Evolutionary conservation across 2,888 invertebrate species (phyloP), one percentile per base, ranked within the genome.

Genomic region (Desoria tigrina): DNA sequence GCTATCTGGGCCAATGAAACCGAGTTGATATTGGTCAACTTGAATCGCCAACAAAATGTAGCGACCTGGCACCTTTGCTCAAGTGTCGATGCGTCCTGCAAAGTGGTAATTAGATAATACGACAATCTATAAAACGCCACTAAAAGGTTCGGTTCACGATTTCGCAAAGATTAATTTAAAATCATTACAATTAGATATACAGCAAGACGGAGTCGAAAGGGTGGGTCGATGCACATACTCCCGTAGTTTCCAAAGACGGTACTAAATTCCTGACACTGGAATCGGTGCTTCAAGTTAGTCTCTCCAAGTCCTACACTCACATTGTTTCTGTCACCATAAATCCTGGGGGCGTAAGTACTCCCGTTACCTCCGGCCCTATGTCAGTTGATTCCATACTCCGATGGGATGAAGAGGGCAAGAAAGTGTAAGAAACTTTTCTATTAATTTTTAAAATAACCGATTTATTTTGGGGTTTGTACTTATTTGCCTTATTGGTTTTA

Each of bases 41-140:
- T 93, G 81, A 92, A 94, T 81, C 84, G 96, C 60, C 87, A 89
- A 18, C 96, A 97, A 80, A 94, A 92, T 77, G 81, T 84, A 61
- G 86, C 88, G 42, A 80, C 85, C n/a, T 78, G 88, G 65, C 84
- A 86, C 14, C 80, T 87, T 2, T 92, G 90, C 78, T 3, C 49
- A 11, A 82, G 83, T 32, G 79, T 80, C 23, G 77, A 56, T n/a
- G 78, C 16, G 58, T 54, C 23, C 77, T 77, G 58, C 59, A 53
- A 61, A 54, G 67, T 66, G 65, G 77, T 77, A 69, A n/a, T n/a
- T n/a, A n/a, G n/a, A n/a, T n/a, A n/a, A n/a, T n/a, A n/a, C n/a
- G n/a, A n/a, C n/a, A n/a, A n/a, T n/a, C n/a, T n/a, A n/a, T n/a
- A n/a, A n/a, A n/a, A n/a, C n/a, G n/a, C n/a, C n/a, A n/a, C n/a